A percentile compares a stretch with the other conserved stretches of the same genome.
phyloP scores from a whole-genome alignment of 2,888 invertebrate genomes.

The Psylliodes chrysocephalus region DNA sequence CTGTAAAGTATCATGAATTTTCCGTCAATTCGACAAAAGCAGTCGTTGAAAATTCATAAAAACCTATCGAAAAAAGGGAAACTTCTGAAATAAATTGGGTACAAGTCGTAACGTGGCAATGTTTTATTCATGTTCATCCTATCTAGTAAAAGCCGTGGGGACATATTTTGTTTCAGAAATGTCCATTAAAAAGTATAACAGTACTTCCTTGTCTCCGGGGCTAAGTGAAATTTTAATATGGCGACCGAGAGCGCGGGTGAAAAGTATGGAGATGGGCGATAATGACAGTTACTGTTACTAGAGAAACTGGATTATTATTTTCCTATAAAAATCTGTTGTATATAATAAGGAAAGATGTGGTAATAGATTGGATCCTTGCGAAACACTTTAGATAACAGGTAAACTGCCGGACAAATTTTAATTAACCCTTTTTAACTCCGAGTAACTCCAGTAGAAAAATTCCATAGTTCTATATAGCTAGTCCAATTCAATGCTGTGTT shows the following conservation, averaged over 20 bases:
- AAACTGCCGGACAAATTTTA: too few relatives aligned
- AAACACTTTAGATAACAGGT: too few relatives aligned
- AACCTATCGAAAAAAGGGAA: slow-evolving; percentile 31
- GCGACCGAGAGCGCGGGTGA: slow-evolving; percentile 35
- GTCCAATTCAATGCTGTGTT: too few relatives aligned
- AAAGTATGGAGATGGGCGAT: slow-evolving; percentile 34
- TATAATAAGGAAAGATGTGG: too few relatives aligned
- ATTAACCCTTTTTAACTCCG: too few relatives aligned
- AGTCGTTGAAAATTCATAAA: slow-evolving; percentile 26
- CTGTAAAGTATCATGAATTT: too few relatives aligned
- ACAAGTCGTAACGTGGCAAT: slow-evolving; percentile 35
- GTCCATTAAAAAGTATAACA: slow-evolving; percentile 49
- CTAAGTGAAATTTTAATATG: slow-evolving; percentile 51
- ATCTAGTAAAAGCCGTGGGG: slow-evolving; percentile 43
- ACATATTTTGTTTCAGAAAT: slow-evolving; percentile 49
- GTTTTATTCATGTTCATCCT: slow-evolving; percentile 45
- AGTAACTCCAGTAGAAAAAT: too few relatives aligned
- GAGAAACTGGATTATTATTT: too few relatives aligned
- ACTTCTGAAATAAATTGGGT: slow-evolving; percentile 38
- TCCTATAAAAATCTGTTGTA: too few relatives aligned
- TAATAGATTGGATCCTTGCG: too few relatives aligned
- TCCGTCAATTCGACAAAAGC: neutral
- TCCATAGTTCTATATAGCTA: too few relatives aligned
- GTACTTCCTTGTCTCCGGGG: slow-evolving; percentile 45
- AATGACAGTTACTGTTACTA: neutral